These are phyloP conservation scores for Ailurus styani DNA, from an alignment of 2,113 vertebrate genomes.

Conservation along the genomic window DNA sequence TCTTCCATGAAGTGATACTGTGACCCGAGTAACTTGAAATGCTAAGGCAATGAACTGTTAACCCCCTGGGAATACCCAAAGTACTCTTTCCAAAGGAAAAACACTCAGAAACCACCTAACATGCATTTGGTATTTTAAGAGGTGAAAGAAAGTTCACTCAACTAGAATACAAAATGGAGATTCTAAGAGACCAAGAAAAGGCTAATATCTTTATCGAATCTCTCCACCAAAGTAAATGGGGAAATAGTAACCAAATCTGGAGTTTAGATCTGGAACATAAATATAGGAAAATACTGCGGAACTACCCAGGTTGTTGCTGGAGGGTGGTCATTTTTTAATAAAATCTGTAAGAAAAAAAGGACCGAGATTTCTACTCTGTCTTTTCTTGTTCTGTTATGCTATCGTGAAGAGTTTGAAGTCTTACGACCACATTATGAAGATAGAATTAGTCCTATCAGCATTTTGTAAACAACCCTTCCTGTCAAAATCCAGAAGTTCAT, in stretches of 20 bases:
- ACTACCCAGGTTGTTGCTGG: neutral
- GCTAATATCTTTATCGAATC: neutral
- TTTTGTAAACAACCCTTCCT: neutral
- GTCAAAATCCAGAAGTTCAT: neutral
- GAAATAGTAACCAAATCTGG: neutral
- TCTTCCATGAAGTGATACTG: neutral
- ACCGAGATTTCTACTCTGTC: neutral
- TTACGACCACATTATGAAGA: neutral
- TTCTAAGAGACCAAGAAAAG: neutral
- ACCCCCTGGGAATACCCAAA: neutral
- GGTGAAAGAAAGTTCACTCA: neutral
- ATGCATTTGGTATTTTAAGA: neutral
- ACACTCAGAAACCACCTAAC: neutral
- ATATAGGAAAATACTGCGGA: neutral
- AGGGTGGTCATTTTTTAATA: neutral
- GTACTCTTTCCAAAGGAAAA: neutral
- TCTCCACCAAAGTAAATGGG: neutral
- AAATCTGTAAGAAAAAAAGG: neutral
- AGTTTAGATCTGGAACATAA: neutral
- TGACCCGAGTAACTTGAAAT: constrained; percentile 6
- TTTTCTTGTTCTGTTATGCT: neutral
- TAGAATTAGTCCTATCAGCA: neutral
- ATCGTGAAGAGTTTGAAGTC: neutral
- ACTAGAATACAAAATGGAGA: neutral
- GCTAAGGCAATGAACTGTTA: neutral